Evolutionary conservation across 2,113 vertebrate genomes (phyloP).

Genomic region (Petrocephalus microphthalmus): DNA sequence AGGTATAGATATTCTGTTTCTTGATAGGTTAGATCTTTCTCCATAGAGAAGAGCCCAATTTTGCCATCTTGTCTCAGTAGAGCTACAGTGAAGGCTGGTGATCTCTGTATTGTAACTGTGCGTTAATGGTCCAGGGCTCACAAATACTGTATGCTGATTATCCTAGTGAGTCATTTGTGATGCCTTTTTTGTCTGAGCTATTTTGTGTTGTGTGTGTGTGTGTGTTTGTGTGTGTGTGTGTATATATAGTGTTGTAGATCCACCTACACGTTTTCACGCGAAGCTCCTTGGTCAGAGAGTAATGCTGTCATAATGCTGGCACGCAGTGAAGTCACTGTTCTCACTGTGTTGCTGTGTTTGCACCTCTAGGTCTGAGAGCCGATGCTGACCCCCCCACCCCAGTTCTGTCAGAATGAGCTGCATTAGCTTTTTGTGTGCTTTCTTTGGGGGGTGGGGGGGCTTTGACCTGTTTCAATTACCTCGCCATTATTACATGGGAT

Average conservation of each 20-base stretch:
- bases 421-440: background rate
- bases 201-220: background rate
- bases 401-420: background rate
- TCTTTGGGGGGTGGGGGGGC: background rate
- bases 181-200: background rate
- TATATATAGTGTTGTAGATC: background rate
- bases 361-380: background rate
- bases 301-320: background rate
- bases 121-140: background rate
- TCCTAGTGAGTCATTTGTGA: background rate
- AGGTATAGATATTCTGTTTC: background rate
- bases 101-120: background rate
- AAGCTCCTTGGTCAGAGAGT: background rate
- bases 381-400: background rate
- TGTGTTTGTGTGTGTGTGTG: background rate
- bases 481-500: background rate
- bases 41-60: background rate
- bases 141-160: background rate
- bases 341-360: background rate
- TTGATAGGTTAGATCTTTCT: background rate
- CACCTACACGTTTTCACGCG: background rate
- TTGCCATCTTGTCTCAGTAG: background rate
- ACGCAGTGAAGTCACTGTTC: background rate
- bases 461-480: background rate
- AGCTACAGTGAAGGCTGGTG: background rate